phyloP scores from a whole-genome alignment of 1,140 invertebrate species.

The Cotesia glomerata region DNA sequence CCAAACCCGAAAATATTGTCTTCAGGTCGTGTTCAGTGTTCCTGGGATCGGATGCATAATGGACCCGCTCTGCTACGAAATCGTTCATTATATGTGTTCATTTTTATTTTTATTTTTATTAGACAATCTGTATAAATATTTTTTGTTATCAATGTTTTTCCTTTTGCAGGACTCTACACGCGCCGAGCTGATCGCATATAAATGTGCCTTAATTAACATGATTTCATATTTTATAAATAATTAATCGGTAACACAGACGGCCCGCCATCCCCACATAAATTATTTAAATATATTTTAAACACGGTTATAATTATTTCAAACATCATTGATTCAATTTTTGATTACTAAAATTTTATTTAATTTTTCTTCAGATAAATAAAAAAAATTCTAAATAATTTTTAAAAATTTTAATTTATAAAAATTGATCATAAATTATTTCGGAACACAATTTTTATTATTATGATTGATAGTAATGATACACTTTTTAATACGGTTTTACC shows the following conservation, averaged over 20 bases:
- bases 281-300: too few relatives aligned
- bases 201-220: slow-evolving; percentile 30
- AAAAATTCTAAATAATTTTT: too few relatives aligned
- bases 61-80: slow-evolving; percentile 7
- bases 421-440: too few relatives aligned
- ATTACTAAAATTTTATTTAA: too few relatives aligned
- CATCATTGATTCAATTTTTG: too few relatives aligned
- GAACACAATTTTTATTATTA: too few relatives aligned
- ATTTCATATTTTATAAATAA: slow-evolving; percentile 18
- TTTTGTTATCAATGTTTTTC: neutral
- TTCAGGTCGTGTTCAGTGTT: slow-evolving; percentile 37
- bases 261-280: neutral
- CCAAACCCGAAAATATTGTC: slow-evolving; percentile 61
- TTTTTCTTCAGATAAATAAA: too few relatives aligned
- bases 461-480: too few relatives aligned
- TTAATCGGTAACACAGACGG: neutral
- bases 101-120: slow-evolving; percentile 21
- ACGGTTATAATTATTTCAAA: too few relatives aligned
- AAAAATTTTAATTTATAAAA: too few relatives aligned
- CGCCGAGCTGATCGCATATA: slow-evolving; percentile 10
- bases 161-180: slow-evolving; percentile 13
- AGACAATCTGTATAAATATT: neutral
- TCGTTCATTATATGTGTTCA: slow-evolving; percentile 2
- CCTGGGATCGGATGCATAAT: slow-evolving; percentile 26
- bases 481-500: too few relatives aligned